Conservation (phyloP, 2,113 vertebrate species). For the Rhynchomys soricoides region DNA sequence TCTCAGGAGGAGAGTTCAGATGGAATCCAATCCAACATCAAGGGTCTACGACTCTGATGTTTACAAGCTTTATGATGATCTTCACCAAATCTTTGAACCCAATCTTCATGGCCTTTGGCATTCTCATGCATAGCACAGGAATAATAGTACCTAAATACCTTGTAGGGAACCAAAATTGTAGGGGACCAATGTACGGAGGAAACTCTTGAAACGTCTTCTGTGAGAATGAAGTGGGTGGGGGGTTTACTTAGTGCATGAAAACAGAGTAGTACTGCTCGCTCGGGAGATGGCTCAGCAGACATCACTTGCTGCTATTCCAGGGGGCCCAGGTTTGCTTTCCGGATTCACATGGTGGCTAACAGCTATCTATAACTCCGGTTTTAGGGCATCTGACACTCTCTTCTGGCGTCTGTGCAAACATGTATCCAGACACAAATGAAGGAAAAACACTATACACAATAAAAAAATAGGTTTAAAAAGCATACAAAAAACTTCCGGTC, state of each 20-base stretch:
- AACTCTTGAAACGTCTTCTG: not conserved
- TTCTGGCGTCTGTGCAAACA: not conserved
- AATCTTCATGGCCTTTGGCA: not conserved
- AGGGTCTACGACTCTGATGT: not conserved
- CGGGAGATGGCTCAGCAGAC: not conserved
- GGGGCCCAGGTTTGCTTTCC: not conserved
- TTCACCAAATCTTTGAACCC: slow-evolving; percentile 30
- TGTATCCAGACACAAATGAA: not conserved
- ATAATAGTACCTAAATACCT: not conserved
- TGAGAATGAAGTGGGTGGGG: not conserved
- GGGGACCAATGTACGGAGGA: not conserved
- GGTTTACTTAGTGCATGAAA: slow-evolving; percentile 29
- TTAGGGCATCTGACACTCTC: not conserved
- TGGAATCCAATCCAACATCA: not conserved
- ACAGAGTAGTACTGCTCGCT: not conserved
- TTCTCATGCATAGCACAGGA: not conserved
- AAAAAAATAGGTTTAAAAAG: not conserved
- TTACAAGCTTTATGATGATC: not conserved
- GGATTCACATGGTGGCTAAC: not conserved
- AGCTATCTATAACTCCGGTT: not conserved
- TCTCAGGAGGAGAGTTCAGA: not conserved
- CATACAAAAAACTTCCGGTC: too few relatives aligned
- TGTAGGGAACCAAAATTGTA: not conserved
- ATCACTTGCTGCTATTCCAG: too few relatives aligned
- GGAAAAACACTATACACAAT: not conserved